Base-by-base conservation (phyloP, 2,113 vertebrate genomes). In the Bothrops jararaca region DNA sequence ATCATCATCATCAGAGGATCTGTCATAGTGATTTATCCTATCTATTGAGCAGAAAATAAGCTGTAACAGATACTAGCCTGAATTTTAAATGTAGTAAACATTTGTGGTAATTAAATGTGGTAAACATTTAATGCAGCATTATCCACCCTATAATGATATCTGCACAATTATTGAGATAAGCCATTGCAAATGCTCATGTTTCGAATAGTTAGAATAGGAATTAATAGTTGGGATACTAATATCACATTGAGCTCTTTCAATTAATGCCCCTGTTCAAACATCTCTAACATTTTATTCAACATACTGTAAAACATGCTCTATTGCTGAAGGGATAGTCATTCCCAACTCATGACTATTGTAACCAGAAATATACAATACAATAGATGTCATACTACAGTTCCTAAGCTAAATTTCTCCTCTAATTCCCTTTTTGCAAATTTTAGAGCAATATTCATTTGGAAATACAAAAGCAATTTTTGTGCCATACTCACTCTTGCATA, bases 401-500 rank as follows among this genome's bases (percentile, higher is more conserved):
- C 69, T 26, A 52, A 13, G 13, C 5, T 39, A 88, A 64, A 42
- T 20, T 54, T 26, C 24, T n/a, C 7, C 56, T 50, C 22, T 54
- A n/a, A 5, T 69, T 18, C 8, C 24, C 74, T 34, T 29, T 85
- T 39, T 56, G 57, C 18, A 86, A 88, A 20, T 9, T 29, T 54
- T 60, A 89, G n/a, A 8, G 13, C 50, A 88, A 42, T 56, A 60
- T 53, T 64, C 85, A 86, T 60, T 64, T 50, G 2, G n/a, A 93
- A 86, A 12, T 15, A 48, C 15, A 53, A 69, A n/a, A 39, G 34
- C 39, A 42, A 42, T 94, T 94, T 45, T 5, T 90, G 60, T 85
- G 90, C 94, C 64, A 93, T 96, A 98, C 99, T 42, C 98, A 99
- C 99, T 99, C 99, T 99, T 99, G 99, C 99, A 99, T 99, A 98